Evolutionary conservation across 2,888 invertebrate genomes (phyloP).

Genomic region (Morinoia aosen): DNA sequence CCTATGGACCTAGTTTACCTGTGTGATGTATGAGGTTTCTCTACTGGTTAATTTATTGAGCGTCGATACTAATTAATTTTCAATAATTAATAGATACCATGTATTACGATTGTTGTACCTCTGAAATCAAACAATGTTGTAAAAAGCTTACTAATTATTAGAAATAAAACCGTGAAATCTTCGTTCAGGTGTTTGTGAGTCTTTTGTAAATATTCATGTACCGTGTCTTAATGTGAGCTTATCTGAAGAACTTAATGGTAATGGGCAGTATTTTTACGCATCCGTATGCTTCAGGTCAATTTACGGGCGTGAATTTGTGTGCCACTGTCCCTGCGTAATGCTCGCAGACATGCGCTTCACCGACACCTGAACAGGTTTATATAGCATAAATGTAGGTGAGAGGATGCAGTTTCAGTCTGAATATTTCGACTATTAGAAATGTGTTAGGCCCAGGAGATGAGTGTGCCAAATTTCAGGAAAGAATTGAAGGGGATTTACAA

Average conservation of each 20-base stretch:
- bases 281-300: too few species aligned
- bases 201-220: neutral
- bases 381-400: too few species aligned
- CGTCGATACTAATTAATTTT: neutral
- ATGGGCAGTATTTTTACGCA: too few species aligned
- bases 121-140: neutral
- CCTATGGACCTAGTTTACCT: neutral
- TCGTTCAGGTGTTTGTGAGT: neutral
- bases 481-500: too few species aligned
- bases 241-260: neutral
- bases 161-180: neutral
- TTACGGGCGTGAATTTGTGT: too few species aligned
- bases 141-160: neutral
- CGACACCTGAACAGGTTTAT: too few species aligned
- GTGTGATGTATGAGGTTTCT: neutral
- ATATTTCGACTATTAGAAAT: too few species aligned
- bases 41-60: neutral
- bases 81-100: neutral
- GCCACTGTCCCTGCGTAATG: too few species aligned
- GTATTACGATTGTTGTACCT: neutral
- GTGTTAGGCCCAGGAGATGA: too few species aligned
- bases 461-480: too few species aligned
- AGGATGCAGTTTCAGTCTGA: too few species aligned
- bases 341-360: too few species aligned
- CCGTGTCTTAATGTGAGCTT: neutral